Conservation (phyloP, 2,888 invertebrate species). For the Enchytraeus crypticus region DNA sequence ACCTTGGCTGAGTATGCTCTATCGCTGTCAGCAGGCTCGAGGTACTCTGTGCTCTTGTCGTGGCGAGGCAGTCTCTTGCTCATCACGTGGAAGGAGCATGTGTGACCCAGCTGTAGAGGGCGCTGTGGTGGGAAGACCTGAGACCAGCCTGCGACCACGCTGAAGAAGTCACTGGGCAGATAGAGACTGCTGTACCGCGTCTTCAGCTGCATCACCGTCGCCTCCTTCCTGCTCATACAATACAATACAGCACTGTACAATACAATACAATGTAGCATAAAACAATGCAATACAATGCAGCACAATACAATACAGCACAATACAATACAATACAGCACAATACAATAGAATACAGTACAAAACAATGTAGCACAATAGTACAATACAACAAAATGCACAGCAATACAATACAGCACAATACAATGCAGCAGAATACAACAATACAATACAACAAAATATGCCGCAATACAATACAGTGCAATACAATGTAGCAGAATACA, state of each 20-base stretch:
- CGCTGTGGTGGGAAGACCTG: slow-evolving; percentile 78
- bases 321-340: too few species aligned
- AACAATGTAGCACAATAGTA: too few species aligned
- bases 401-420: too few species aligned
- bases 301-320: too few species aligned
- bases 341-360: too few species aligned
- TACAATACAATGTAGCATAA: too few species aligned
- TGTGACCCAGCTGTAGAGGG: slow-evolving; percentile 64
- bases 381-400: too few species aligned
- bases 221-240: slow-evolving; percentile 58
- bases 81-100: slow-evolving; percentile 72
- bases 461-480: too few species aligned
- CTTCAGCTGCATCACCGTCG: slow-evolving; percentile 72
- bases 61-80: slow-evolving; percentile 55
- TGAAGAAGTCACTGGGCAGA: slow-evolving; percentile 90
- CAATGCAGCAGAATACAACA: too few species aligned
- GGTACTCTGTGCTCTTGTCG: slow-evolving; percentile 48
- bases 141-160: slow-evolving; percentile 75
- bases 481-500: too few species aligned
- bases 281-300: neutral
- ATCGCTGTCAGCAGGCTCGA: slow-evolving; percentile 84
- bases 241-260: too few species aligned
- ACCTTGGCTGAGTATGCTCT: slow-evolving; percentile 85
- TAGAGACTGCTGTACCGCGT: slow-evolving; percentile 81
- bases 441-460: too few species aligned